Conservation (phyloP, 2,797 vertebrate genomes). For the Aplochiton taeniatus region DNA sequence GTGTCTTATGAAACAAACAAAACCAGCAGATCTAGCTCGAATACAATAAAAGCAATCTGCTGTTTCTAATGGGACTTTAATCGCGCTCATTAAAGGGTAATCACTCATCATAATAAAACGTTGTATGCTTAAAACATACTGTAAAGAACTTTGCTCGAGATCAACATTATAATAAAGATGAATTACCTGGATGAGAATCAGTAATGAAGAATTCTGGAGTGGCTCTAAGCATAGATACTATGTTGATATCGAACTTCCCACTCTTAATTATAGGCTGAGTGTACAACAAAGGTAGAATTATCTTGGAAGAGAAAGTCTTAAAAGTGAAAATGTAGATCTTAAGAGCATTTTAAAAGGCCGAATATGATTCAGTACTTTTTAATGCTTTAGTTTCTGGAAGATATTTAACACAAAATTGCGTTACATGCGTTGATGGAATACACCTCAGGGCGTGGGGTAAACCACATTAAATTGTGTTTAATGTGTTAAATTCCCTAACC, state of each 20-base stretch:
- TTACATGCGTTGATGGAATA: no score
- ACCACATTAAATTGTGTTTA: no score
- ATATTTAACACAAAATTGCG: no score
- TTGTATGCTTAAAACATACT: conserved; percentile 17
- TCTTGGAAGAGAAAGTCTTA: no score
- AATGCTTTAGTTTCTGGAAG: no score
- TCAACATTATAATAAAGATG: not conserved
- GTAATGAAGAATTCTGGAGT: not conserved
- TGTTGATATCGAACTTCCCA: not conserved
- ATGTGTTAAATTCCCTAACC: no score
- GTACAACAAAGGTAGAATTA: no score
- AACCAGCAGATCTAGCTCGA: conserved; percentile 32
- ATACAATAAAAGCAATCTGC: conserved; percentile 28
- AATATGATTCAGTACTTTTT: no score
- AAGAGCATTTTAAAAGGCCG: no score
- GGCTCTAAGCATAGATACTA: not conserved
- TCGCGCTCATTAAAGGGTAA: conserved; percentile 53
- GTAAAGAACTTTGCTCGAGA: conserved; percentile 33
- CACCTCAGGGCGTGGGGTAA: no score
- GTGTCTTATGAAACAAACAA: conserved; percentile 21
- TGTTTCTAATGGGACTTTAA: conserved; percentile 59
- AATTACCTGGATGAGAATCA: not conserved
- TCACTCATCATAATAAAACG: conserved; percentile 51
- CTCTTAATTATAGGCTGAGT: no score
- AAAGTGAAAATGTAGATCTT: no score